Conservation (phyloP, 92 coral and sea anemone genomes). For the Plumapathes pennacea region DNA sequence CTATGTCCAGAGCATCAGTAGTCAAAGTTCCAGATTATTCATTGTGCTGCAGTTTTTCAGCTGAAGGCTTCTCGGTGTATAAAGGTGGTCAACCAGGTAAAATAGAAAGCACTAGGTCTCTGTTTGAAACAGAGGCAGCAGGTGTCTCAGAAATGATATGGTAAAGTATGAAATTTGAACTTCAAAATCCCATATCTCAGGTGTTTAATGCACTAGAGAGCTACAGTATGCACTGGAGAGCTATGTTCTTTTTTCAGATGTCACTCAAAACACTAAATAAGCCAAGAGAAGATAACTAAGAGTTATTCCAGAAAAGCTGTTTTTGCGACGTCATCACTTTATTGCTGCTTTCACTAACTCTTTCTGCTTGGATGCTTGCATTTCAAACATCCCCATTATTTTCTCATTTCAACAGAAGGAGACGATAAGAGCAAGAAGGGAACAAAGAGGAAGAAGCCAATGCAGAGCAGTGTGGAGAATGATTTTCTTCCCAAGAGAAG, state of each 20-base stretch:
- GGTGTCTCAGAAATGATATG: too few relatives aligned
- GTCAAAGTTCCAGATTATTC: constrained; percentile 64
- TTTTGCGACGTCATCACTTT: too few relatives aligned
- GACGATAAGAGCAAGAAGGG: constrained; percentile 91
- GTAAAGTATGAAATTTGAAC: not conserved
- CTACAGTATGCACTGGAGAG: not conserved
- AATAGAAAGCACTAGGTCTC: too few relatives aligned
- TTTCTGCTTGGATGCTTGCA: not conserved
- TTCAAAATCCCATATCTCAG: not conserved
- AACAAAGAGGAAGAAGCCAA: constrained; percentile 86
- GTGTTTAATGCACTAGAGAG: not conserved
- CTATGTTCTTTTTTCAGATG: constrained; percentile 1
- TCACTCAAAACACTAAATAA: too few relatives aligned
- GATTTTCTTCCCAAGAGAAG: constrained; percentile 94
- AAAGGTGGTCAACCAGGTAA: constrained; percentile 68
- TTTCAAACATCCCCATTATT: too few relatives aligned
- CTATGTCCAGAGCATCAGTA: constrained; percentile 77
- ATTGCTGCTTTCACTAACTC: too few relatives aligned
- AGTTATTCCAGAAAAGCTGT: not conserved
- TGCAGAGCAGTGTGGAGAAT: constrained; percentile 70
- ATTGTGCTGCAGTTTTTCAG: constrained; percentile 72
- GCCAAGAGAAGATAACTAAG: constrained; percentile 1
- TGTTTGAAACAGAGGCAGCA: too few relatives aligned
- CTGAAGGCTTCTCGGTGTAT: constrained; percentile 84
- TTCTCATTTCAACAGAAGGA: constrained; percentile 32